Evolutionary conservation across 2,888 invertebrate species (phyloP), one percentile per base, ranked within the genome.

Genomic region (Pseudococcus jackbeardsleyi): DNA sequence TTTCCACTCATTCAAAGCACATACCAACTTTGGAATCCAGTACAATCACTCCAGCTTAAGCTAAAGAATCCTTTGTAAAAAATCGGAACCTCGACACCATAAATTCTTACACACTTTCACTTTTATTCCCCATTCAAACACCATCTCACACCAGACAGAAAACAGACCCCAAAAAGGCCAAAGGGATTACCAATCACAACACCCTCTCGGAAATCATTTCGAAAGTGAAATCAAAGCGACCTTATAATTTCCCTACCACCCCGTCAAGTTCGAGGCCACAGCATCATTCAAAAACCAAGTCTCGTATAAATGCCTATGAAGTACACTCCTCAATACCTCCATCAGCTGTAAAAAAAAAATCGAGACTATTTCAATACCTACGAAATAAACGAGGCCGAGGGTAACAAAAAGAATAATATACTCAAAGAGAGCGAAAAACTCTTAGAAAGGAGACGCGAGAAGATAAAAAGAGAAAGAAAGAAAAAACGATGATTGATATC

Each of bases 401-500:
- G 77, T 33, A n/a, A 72, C 26, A 12, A 68, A 77, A 77, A 77
- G 42, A 77, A 77, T 17, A 77, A 8, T 72, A 72, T 33, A 72
- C 54, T 54, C 54, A 54, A 54, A n/a, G 54, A 54, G 54, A 54
- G n/a, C 12, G 54, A 54, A 54, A 77, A 77, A 17, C 17, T 0
- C 6, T 8, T n/a, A 22, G 77, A 7, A n/a, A 77, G 77, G 54
- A 5, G 6, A 77, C 1, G 68, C 26, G 68, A 68, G 12, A 26
- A 8, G 9, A 19, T 19, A 64, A 64, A 64, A 19, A 64, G 50
- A 64, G 64, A 26, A 26, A 9, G 68, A 12, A 26, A n/a, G 22
- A 77, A 77, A 77, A 39, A 39, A 33, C 77, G 77, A 77, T 77
- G 77, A 77, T 77, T 77, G 77, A 77, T 77, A 77, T 77, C 77